Evolutionary conservation across 2,888 invertebrate genomes (phyloP), one percentile per base, ranked within the genome.

Genomic region (Therioaphis trifolii): DNA sequence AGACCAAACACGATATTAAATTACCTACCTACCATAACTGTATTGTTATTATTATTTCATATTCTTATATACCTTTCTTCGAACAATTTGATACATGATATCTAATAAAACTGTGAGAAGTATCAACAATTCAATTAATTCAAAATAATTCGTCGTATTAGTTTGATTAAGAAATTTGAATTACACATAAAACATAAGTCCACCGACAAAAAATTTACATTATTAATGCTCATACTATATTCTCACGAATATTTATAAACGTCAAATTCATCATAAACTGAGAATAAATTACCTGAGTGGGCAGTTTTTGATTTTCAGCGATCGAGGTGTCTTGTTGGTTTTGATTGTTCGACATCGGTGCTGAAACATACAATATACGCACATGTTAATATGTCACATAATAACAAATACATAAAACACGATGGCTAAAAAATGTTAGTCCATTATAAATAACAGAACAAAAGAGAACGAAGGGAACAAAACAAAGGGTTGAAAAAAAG

Each of bases 271-370:
- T n/a, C n/a, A 7, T 55, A 55, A 55, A 55, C 18, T 55, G 21
- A 18, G 21, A 55, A n/a, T 27, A 15, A 4, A 18, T 9, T 74
- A 82, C 82, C 82, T 82, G 82, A 74, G 82, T 72, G 27, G 82
- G 24, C 63, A 82, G 63, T 35, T 49, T 74, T 82, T 82, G 72
- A 52, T 74, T 82, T 74, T 82, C 35, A 74, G 74, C 40, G 82
- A 82, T 40, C 82, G 82, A 40, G 72, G 21, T 18, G 61, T 74
- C 29, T 35, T 74, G 52, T 52, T 63, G 49, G 61, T 63, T 82
- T 82, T 82, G 82, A 66, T 82, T 74, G 82, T 82, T 82, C 82
- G 82, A 82, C 82, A 82, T 82, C 82, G 82, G 66, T 74, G 63
- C 82, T 82, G 49, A 74, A 82, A 82, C 55, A 61, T 21, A 80